Percentiles rank a stretch among this genome's conserved stretches.
Evolutionary conservation across 2,888 invertebrate species (phyloP).

Genomic region (Aricia artaxerxes): DNA sequence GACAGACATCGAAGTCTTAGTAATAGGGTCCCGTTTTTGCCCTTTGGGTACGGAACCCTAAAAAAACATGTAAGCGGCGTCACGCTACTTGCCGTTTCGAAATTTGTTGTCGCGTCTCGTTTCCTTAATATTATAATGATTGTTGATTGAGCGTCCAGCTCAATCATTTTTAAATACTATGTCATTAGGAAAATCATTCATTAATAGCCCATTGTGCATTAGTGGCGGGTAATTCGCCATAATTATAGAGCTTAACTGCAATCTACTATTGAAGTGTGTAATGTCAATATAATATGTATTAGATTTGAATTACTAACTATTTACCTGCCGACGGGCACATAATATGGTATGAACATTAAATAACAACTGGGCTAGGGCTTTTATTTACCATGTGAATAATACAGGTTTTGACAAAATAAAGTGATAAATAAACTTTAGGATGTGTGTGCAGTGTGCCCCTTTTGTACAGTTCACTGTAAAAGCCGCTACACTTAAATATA

Average conservation of each 20-base stretch:
- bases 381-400: background rate
- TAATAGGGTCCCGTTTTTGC: too few relatives aligned
- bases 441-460: too few relatives aligned
- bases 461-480: background rate
- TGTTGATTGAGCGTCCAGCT: too few relatives aligned
- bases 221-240: background rate
- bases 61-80: too few relatives aligned
- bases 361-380: background rate
- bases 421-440: too few relatives aligned
- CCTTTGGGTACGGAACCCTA: too few relatives aligned
- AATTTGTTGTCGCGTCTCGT: too few relatives aligned
- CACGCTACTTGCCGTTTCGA: too few relatives aligned
- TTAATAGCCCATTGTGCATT: background rate
- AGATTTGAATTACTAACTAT: constrained; percentile 6
- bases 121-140: too few relatives aligned
- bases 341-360: background rate
- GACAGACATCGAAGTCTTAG: too few relatives aligned
- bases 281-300: constrained; percentile 14
- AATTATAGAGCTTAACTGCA: background rate
- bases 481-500: too few relatives aligned
- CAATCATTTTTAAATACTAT: background rate
- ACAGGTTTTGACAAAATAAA: background rate
- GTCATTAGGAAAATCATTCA: background rate
- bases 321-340: background rate
- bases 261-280: background rate